These are phyloP conservation scores for Galaxias olidus DNA, from an alignment of 2,797 vertebrate species.

Conservation along the genomic window DNA sequence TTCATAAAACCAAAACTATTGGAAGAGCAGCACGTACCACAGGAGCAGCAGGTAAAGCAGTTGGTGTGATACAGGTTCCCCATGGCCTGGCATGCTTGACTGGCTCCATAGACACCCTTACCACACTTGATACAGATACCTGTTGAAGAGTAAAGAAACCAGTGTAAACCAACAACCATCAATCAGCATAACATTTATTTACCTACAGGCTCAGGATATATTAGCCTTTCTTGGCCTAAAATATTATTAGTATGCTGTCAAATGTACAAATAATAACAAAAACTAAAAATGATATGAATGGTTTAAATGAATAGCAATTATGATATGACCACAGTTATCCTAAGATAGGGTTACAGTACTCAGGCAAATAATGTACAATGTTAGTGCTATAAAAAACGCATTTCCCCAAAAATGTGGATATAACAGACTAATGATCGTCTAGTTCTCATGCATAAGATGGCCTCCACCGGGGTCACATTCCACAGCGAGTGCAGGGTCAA, in stretches of 20 bases:
- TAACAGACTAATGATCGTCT: slow-evolving; percentile 50
- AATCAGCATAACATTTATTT: too few relatives aligned
- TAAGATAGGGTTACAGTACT: slow-evolving; percentile 1
- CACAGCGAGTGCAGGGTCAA: slow-evolving; percentile 72
- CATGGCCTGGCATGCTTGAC: slow-evolving; percentile 98
- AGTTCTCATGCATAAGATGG: slow-evolving; percentile 57
- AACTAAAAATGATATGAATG: too few relatives aligned
- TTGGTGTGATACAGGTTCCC: slow-evolving; percentile 97
- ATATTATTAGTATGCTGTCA: too few relatives aligned
- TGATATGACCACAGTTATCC: too few relatives aligned
- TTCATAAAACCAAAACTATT: too few relatives aligned
- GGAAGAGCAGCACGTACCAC: slow-evolving; percentile 97
- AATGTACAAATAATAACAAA: too few relatives aligned
- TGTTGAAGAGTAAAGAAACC: too few relatives aligned
- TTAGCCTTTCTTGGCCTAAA: too few relatives aligned
- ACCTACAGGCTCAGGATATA: too few relatives aligned
- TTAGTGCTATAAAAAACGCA: slow-evolving; percentile 16
- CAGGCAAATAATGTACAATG: slow-evolving; percentile 21
- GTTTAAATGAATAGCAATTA: too few relatives aligned
- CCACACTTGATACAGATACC: slow-evolving; percentile 98
- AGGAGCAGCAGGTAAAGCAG: slow-evolving; percentile 98
- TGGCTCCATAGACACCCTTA: slow-evolving; percentile 96
- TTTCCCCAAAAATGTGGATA: slow-evolving; percentile 30
- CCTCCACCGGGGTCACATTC: slow-evolving; percentile 74
- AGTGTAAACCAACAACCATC: too few relatives aligned